Evolutionary conservation across 2,888 invertebrate species (phyloP).

Genomic region (Platycnemis pennipes): DNA sequence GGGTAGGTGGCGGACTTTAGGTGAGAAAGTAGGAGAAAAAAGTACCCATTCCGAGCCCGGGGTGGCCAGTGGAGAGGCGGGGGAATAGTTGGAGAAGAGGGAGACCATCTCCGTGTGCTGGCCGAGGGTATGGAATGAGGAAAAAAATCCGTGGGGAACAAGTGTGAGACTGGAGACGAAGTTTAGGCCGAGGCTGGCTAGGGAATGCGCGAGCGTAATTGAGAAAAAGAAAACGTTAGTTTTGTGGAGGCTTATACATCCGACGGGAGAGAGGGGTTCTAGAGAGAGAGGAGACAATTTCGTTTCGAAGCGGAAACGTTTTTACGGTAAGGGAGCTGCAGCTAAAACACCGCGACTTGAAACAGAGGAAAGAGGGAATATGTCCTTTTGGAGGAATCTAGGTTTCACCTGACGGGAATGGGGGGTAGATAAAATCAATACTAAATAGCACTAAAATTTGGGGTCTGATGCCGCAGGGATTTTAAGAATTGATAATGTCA

Average conservation of each 20-base stretch:
- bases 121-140: neutral
- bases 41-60: neutral
- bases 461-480: no score
- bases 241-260: neutral
- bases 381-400: no score
- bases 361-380: neutral
- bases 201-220: neutral
- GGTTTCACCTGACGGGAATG: no score
- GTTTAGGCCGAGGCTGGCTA: neutral
- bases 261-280: neutral
- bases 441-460: no score
- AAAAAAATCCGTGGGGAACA: neutral
- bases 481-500: no score
- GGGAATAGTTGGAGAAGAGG: neutral
- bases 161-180: neutral
- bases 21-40: conserved; percentile 4
- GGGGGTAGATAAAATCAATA: no score
- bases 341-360: neutral
- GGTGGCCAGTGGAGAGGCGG: neutral
- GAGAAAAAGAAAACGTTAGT: neutral
- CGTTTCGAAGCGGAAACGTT: neutral
- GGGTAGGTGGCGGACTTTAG: neutral
- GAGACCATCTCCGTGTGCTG: no score
- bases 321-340: neutral
- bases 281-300: neutral